A percentile compares a stretch with the other conserved stretches of the same genome.
These are phyloP conservation scores for Ascidia mentula DNA, from an alignment of 23 tunicate genomes.

Conservation along the genomic window DNA sequence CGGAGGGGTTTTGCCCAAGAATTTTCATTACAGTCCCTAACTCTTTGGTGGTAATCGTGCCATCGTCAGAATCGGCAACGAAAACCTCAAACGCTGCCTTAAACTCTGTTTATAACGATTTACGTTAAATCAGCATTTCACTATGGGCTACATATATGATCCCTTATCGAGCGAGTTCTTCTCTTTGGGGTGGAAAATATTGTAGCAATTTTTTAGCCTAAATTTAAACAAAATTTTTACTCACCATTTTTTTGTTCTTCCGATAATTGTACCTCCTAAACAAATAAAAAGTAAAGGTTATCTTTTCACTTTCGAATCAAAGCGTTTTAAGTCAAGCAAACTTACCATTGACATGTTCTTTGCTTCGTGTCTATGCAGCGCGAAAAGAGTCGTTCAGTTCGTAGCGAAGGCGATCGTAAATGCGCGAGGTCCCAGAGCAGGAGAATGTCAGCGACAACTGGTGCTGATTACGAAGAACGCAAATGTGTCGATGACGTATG, in stretches of 20 bases:
- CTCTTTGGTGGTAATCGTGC: constrained; percentile 85
- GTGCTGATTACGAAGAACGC: constrained; percentile 13
- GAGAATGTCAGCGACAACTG: constrained; percentile 13
- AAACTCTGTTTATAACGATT: constrained; percentile 52
- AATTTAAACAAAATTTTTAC: neutral
- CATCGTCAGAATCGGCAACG: constrained; percentile 87
- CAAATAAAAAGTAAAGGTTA: neutral
- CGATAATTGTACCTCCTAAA: constrained; percentile 42
- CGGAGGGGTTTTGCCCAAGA: constrained; percentile 90
- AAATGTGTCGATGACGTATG: constrained; percentile 10
- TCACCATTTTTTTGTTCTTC: constrained; percentile 54
- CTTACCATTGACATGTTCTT: constrained; percentile 3
- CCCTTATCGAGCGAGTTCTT: too few relatives aligned
- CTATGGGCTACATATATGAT: too few relatives aligned
- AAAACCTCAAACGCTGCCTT: constrained; percentile 91
- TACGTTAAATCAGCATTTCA: too few relatives aligned
- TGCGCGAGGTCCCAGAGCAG: neutral
- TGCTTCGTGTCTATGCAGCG: neutral
- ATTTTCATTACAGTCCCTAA: constrained; percentile 83
- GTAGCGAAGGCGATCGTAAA: neutral
- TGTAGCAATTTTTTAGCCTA: neutral
- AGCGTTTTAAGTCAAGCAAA: neutral
- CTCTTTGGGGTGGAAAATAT: neutral
- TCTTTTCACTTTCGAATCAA: neutral
- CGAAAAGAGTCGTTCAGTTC: neutral